Evolutionary conservation across 2,113 vertebrate genomes (phyloP), one percentile per base, ranked within the genome.

Genomic region (Cyanocitta stelleri): DNA sequence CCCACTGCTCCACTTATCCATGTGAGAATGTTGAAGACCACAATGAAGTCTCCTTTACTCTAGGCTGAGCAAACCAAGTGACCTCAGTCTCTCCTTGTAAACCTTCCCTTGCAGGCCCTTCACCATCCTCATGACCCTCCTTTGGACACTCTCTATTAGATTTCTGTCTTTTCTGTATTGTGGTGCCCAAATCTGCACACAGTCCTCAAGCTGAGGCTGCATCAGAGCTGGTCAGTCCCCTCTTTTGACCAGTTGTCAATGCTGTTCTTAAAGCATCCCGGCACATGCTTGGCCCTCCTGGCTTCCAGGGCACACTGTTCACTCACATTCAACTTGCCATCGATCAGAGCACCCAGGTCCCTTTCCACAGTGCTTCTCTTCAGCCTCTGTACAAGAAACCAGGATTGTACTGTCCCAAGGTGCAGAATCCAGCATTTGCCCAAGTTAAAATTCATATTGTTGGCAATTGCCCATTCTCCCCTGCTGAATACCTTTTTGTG

Each of bases 331-430:
- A 41, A 7, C 20, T 48, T 48, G 30, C 7, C 24, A 32, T 17
- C 0, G 0, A 12, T 14, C 20, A 41, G 16, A 63, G 21, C 41
- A 29, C 16, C 8, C 23, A 13, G 16, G 24, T 48, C 30, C 20
- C 35, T 56, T 64, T 49, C 30, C 27, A 14, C 35, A 22, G 9
- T 3, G 5, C 26, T 64, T 22, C 43, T 22, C 11, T 79, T 24
- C 56, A 32, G 26, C 9, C 21, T 27, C 49, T 30, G 21, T 58
- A 15, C 23, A 26, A 35, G 32, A 30, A 56, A 5, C n/a, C 16
- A 17, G 55, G 22, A 12, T 7, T 62, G 33, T 23, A 37, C 19
- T 23, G 16, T 54, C 13, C 29, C 29, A 24, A 23, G 29, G 16
- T 46, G 33, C 55, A 29, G 19, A 69, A 73, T 35, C 26, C 16